Base-by-base conservation (phyloP, 2,797 vertebrate genomes). In the Chelon auratus region DNA sequence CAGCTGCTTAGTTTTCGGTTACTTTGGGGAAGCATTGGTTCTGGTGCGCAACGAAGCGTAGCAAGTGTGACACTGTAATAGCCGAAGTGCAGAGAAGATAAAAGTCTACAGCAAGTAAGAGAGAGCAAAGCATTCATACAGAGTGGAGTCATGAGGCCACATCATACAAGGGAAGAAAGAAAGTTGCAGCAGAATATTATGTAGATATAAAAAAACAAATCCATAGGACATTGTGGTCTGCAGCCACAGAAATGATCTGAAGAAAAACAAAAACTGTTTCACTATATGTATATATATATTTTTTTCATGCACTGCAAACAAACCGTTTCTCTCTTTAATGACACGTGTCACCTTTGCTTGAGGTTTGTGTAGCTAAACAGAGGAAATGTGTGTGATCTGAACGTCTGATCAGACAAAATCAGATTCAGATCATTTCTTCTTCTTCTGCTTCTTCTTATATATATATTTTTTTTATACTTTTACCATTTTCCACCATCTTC, bases 341-440 rank as follows among this genome's bases (percentile, higher is more conserved):
- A 37, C 53, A 67, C 53, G 42, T 65, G 39, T 54, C 51, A 54
- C 37, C 3, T 66, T 66, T 33, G 18, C 47, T 36, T 15, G 15
- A 36, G 1, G n/a, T 56, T 15, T 22, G 30, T 36, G 63, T 40
- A 52, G 45, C 10, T 50, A 5, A 33, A 24, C 20, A 40, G 15
- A n/a, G 13, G 11, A 36, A 10, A n/a, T 40, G 15, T 52, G 5
- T 33, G 6, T 33, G 30, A 7, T 33, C 30, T 33, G 30, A 7
- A 33, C 7, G 1, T 6, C 30, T 33, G 30, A 33, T 33, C 30
- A 33, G 30, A 8, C 30, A 7, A 33, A 33, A 33, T 33, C 30
- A 33, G 30, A 1, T 33, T 33, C 5, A 8, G 5, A 7, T 33
- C 0, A 5, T 33, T 30, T 30, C 4, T 30, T 30, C 4, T 30